Evolutionary conservation across 2,888 invertebrate genomes (phyloP).

Genomic region (Entomobrya proxima): DNA sequence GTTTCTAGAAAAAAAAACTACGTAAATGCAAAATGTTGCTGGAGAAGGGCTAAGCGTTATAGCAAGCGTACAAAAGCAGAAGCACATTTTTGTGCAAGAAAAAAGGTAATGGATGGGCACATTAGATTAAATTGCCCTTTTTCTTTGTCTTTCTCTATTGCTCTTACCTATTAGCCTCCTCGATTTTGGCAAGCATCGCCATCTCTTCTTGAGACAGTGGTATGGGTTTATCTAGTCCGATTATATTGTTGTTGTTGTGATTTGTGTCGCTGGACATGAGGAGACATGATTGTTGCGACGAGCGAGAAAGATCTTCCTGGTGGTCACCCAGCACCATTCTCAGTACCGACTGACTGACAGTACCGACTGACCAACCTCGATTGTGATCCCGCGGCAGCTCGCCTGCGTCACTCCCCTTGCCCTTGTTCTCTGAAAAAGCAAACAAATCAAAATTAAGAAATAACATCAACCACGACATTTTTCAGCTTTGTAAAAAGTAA

Average conservation of each 20-base stretch:
- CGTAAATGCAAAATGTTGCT: neutral
- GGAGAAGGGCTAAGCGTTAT: too few species aligned
- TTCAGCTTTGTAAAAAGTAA: neutral
- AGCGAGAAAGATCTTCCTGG: conserved; percentile 66
- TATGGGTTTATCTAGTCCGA: conserved; percentile 74
- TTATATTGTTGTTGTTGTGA: conserved; percentile 73
- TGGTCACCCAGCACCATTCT: conserved; percentile 74
- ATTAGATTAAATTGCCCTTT: neutral
- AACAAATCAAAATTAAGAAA: neutral
- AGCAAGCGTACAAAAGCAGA: conserved; percentile 3
- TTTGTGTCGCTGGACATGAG: conserved; percentile 74
- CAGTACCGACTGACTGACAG: too few species aligned
- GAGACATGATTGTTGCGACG: conserved; percentile 71
- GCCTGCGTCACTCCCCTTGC: conserved; percentile 63
- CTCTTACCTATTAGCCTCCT: conserved; percentile 89
- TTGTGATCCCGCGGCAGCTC: conserved; percentile 63
- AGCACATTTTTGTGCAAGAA: conserved; percentile 13
- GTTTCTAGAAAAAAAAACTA: neutral
- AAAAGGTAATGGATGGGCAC: neutral
- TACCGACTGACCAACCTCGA: conserved; percentile 68
- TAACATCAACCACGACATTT: neutral
- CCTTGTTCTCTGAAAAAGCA: conserved; percentile 57
- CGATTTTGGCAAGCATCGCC: conserved; percentile 94
- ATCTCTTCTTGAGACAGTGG: conserved; percentile 83
- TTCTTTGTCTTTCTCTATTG: neutral